phyloP scores from a whole-genome alignment of 2,888 invertebrate genomes.

The Polydesmus complanatus region DNA sequence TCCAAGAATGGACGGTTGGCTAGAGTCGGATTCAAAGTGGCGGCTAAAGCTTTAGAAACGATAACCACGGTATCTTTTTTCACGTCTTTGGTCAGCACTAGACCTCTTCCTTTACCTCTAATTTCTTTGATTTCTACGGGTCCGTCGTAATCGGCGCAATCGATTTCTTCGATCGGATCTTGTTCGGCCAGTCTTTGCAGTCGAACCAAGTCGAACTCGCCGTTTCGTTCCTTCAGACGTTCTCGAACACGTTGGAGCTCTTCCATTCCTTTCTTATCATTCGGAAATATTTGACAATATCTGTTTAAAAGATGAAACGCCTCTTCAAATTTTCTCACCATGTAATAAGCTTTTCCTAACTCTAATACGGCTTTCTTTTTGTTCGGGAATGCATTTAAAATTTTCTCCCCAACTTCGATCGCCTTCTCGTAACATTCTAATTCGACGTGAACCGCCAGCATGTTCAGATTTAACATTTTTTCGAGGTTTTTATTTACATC shows the following conservation, averaged over 20 bases:
- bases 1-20: not conserved
- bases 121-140: constrained; percentile 1
- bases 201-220: not conserved
- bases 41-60: not conserved
- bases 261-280: not conserved
- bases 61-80: not conserved
- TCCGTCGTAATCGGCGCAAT: constrained; percentile 6
- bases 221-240: not conserved
- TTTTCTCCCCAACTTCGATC: not conserved
- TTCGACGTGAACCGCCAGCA: not conserved
- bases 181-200: not conserved
- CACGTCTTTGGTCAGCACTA: constrained; percentile 3
- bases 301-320: not conserved
- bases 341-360: not conserved
- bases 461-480: not conserved
- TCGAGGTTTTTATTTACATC: not conserved
- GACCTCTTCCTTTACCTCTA: constrained; percentile 3
- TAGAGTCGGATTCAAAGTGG: not conserved
- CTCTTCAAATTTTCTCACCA: not conserved
- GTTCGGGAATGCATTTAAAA: not conserved
- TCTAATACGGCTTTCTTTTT: constrained; percentile 1
- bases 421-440: not conserved
- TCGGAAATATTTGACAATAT: not conserved
- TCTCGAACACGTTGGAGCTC: not conserved
- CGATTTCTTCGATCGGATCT: not conserved